Conservation (phyloP, 2,888 invertebrate species). For the Amphimallon solstitiale region DNA sequence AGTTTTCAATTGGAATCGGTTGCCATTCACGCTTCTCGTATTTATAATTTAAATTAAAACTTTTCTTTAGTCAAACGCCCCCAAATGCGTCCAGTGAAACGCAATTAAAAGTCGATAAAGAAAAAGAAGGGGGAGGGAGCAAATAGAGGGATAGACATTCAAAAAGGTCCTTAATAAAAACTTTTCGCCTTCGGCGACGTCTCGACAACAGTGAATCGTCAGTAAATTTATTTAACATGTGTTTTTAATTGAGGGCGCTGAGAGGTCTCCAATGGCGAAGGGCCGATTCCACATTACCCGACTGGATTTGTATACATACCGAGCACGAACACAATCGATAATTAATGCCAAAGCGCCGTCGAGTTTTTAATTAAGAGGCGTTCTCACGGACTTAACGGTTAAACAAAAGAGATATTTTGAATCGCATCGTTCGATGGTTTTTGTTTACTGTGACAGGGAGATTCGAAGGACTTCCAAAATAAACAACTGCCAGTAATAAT, state of each 20-base stretch:
- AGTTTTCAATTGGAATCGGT: slow-evolving; percentile 30
- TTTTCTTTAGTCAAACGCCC: slow-evolving; percentile 9
- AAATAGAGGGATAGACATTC: neutral
- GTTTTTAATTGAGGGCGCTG: neutral
- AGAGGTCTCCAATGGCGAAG: no score
- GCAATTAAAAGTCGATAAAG: slow-evolving; percentile 37
- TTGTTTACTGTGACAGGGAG: slow-evolving; percentile 3
- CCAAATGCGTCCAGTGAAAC: slow-evolving; percentile 18
- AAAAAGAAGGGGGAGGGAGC: neutral
- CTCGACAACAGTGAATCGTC: neutral
- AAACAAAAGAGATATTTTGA: slow-evolving; percentile 8
- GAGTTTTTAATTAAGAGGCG: slow-evolving; percentile 17
- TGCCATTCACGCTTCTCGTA: slow-evolving; percentile 28
- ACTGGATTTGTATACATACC: slow-evolving; percentile 5
- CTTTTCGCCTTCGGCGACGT: slow-evolving; percentile 4
- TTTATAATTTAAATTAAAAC: slow-evolving; percentile 38
- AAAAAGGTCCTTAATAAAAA: slow-evolving; percentile 19
- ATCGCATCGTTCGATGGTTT: neutral
- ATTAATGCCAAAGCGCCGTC: slow-evolving; percentile 15
- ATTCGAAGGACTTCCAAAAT: neutral
- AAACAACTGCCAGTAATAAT: neutral
- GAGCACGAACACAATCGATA: slow-evolving; percentile 12
- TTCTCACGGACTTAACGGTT: slow-evolving; percentile 4
- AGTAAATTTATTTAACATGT: slow-evolving; percentile 11
- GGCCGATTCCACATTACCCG: no score